These are phyloP conservation scores for Austrolebias charrua DNA, from an alignment of 2,797 vertebrate species.

Conservation along the genomic window DNA sequence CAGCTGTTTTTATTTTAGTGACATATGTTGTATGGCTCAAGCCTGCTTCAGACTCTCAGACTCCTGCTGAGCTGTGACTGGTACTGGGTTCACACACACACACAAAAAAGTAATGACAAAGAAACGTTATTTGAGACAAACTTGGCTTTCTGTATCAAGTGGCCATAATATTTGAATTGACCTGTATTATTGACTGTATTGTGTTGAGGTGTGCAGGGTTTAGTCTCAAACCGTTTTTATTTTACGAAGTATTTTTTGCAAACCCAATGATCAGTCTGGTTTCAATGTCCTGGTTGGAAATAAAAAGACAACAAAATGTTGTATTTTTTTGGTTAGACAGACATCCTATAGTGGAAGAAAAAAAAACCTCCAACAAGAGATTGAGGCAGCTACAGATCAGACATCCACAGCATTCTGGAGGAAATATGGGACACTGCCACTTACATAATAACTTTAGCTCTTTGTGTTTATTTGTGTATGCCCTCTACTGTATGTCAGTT, in stretches of 20 bases:
- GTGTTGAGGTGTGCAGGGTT: background rate
- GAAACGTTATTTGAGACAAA: too few species aligned
- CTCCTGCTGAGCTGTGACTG: slow-evolving; percentile 2
- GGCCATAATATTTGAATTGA: background rate
- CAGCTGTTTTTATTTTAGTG: slow-evolving; percentile 4
- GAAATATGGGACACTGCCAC: background rate
- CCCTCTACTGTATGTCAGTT: background rate
- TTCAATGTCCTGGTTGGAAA: background rate
- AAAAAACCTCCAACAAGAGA: background rate
- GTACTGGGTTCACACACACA: slow-evolving; percentile 3
- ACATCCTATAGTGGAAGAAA: background rate
- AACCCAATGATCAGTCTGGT: background rate
- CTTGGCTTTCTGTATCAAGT: background rate
- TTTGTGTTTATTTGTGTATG: background rate
- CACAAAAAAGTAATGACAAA: background rate
- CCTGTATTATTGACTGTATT: background rate
- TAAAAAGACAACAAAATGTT: too few species aligned
- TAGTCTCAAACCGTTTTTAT: background rate
- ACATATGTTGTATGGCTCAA: background rate
- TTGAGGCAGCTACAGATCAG: background rate
- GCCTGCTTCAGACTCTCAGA: background rate
- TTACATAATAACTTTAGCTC: background rate
- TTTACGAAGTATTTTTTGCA: too few species aligned
- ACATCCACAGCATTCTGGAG: background rate
- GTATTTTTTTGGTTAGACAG: too few species aligned